Base-by-base conservation (phyloP, 2,888 invertebrate species). In the Drosophila ezoana region DNA sequence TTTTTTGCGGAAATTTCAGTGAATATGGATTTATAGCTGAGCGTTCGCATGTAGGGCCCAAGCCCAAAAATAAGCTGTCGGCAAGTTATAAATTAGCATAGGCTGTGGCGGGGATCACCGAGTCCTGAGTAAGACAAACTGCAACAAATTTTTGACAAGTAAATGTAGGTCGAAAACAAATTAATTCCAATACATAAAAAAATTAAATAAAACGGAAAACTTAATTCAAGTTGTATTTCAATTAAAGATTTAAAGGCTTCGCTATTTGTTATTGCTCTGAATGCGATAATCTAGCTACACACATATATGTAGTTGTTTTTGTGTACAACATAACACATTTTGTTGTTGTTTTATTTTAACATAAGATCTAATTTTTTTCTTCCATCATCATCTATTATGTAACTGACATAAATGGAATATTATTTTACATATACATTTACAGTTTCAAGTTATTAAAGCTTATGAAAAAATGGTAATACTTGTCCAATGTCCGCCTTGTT, bases 21-120 rank as follows among this genome's bases (percentile, higher is more conserved):
- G 84, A 87, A 86, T 83, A 87, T 83, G 78, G 81, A 87, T 87
- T 87, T 82, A 87, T 83, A 72, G 81, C 81, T 59, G 53, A 70
- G 51, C 37, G 58, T 40, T 57, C 71, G 71, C 52, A 53, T 51
- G 62, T 69, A 53, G 57, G 59, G 48, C 54, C 40, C 45, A 53
- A 53, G 45, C 40, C 48, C 68, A 40, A 75, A 81, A 63, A 65
- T 67, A 62, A 67, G 73, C 87, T 83, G 87, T 82, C 81, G 83
- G 65, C 81, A 72, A 78, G 87, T 83, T 77, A 83, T 82, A 82
- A 82, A 82, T 86, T 82, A 82, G 87, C 81, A 59, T 76, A 59
- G 54, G 57, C 62, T 45, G 57, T 45, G 44, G 35, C 44, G 5
- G 11, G 11, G 35, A 35, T 13, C 18, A 11, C 63, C 28, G 32